Evolutionary conservation across 2,797 vertebrate species (phyloP).

Genomic region (Nasua narica): DNA sequence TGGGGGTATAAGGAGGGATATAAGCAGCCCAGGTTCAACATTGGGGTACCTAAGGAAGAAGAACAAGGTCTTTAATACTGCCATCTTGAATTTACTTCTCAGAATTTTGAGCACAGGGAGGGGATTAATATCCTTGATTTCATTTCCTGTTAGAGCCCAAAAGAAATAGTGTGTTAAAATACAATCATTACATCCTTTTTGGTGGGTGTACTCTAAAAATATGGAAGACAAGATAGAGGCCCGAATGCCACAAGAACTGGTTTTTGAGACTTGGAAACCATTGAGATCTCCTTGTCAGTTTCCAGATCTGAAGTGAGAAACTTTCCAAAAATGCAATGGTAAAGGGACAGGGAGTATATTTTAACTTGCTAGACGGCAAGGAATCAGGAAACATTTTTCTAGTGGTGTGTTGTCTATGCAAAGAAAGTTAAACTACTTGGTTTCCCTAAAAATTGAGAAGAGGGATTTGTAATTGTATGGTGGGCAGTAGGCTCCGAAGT

Average conservation of each 20-base stretch:
- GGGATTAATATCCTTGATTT: slow-evolving; percentile 15
- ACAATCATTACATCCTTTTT: not conserved
- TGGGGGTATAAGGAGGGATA: not conserved
- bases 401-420: not conserved
- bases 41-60: not conserved
- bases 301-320: slow-evolving; percentile 31
- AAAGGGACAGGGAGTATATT: not conserved
- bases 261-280: not conserved
- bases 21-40: not conserved
- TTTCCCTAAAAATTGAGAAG: slow-evolving; percentile 14
- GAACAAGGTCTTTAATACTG: not conserved
- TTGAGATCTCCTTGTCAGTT: not conserved
- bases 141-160: not conserved
- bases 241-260: not conserved
- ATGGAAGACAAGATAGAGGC: not conserved
- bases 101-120: not conserved
- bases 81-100: not conserved
- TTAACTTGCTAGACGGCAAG: not conserved
- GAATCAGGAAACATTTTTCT: not conserved
- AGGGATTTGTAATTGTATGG: not conserved
- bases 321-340: not conserved
- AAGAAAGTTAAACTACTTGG: not conserved
- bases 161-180: not conserved
- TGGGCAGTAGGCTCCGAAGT: not conserved
- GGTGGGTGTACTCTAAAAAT: not conserved